These are phyloP conservation scores for Melozone crissalis DNA, from an alignment of 2,113 vertebrate genomes.

Conservation along the genomic window DNA sequence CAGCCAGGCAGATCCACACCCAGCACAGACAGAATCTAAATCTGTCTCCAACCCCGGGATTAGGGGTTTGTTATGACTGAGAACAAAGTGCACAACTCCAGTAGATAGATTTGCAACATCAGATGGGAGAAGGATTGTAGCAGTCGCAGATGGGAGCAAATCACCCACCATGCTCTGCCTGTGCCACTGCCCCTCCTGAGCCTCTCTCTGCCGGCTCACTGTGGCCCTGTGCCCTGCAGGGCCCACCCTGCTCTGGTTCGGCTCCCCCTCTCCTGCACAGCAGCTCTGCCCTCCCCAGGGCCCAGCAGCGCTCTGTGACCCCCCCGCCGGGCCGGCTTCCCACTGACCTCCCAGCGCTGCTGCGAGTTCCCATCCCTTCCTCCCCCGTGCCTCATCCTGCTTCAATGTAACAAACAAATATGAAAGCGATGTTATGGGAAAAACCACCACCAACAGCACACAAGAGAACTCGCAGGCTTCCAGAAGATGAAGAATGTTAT, in stretches of 20 bases:
- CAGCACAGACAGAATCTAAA: not conserved
- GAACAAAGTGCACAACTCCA: slow-evolving; percentile 36
- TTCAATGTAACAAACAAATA: not conserved
- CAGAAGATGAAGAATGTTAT: not conserved
- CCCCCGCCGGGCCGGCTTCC: not conserved
- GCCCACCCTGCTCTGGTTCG: rapidly evolving
- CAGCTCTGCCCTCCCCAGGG: not conserved
- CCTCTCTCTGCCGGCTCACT: rapidly evolving
- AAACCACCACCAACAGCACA: not conserved
- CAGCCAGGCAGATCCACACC: not conserved
- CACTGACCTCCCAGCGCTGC: not conserved
- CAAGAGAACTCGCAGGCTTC: not conserved
- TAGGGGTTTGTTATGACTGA: slow-evolving; percentile 9
- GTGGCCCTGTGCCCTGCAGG: rapidly evolving
- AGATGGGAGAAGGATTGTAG: not conserved
- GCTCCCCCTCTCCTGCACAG: not conserved
- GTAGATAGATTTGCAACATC: not conserved
- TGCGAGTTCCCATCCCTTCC: not conserved
- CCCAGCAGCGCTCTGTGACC: rapidly evolving
- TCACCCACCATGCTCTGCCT: not conserved
- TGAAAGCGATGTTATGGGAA: not conserved
- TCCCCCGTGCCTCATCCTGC: not conserved
- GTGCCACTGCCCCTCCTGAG: not conserved
- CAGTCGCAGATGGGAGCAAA: not conserved
- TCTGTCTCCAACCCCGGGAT: slow-evolving; percentile 34